phyloP scores from a whole-genome alignment of 2,888 invertebrate genomes.

The Drosophila acutilabella region DNA sequence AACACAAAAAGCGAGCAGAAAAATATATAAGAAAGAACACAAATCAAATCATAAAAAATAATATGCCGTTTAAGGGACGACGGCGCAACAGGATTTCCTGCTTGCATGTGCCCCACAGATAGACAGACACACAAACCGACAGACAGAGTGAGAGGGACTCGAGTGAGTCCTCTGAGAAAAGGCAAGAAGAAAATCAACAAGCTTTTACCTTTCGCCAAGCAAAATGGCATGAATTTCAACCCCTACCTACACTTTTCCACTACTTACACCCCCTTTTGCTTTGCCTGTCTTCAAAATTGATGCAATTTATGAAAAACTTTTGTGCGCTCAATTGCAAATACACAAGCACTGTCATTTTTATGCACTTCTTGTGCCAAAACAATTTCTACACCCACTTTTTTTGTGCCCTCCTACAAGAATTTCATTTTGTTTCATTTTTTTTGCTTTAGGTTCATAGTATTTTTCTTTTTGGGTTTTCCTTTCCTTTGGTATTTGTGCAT shows the following conservation, averaged over 20 bases:
- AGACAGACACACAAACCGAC: slow-evolving; percentile 1
- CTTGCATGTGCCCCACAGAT: slow-evolving; percentile 37
- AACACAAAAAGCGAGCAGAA: slow-evolving; percentile 7
- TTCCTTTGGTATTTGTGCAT: slow-evolving; percentile 50
- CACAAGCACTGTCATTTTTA: slow-evolving; percentile 74
- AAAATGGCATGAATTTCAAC: slow-evolving; percentile 32
- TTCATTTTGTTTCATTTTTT: slow-evolving; percentile 16
- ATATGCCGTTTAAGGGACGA: slow-evolving; percentile 63
- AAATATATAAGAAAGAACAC: slow-evolving; percentile 31
- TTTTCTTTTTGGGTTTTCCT: neutral
- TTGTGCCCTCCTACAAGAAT: slow-evolving; percentile 25
- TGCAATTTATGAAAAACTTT: slow-evolving; percentile 80
- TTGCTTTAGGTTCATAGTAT: neutral
- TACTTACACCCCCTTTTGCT: neutral
- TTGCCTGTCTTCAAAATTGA: slow-evolving; percentile 69
- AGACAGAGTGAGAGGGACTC: neutral
- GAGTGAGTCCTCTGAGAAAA: slow-evolving; percentile 23
- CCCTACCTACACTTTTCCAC: neutral
- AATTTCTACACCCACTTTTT: slow-evolving; percentile 50
- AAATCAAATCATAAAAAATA: slow-evolving; percentile 77
- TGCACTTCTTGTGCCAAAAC: slow-evolving; percentile 74
- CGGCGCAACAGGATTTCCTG: slow-evolving; percentile 71
- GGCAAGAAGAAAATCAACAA: slow-evolving; percentile 56
- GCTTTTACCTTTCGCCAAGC: slow-evolving; percentile 63
- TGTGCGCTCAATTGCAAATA: slow-evolving; percentile 78